phyloP scores from a whole-genome alignment of 2,888 invertebrate species.

The Hemaris fuciformis region DNA sequence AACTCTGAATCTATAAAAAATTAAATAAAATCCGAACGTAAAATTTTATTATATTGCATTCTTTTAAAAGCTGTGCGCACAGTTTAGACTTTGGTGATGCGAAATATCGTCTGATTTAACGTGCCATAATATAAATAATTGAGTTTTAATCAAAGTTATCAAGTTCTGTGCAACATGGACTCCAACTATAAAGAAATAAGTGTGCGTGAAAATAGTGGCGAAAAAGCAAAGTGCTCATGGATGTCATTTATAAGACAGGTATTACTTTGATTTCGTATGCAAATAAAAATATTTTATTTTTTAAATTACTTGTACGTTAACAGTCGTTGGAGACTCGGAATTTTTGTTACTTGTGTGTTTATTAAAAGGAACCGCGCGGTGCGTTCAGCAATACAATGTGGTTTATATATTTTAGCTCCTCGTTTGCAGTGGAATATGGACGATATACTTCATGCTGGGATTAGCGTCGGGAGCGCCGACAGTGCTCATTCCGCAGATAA shows the following conservation, averaged over 20 bases:
- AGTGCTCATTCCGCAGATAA: slow-evolving; percentile 24
- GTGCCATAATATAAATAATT: background rate
- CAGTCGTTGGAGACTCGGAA: background rate
- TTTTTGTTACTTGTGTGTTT: background rate
- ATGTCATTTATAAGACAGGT: slow-evolving; percentile 16
- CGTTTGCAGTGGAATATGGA: slow-evolving; percentile 17
- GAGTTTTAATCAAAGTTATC: background rate
- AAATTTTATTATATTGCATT: background rate
- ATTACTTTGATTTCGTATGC: slow-evolving; percentile 5
- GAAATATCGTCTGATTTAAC: background rate
- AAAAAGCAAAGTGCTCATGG: slow-evolving; percentile 15
- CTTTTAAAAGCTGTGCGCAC: background rate
- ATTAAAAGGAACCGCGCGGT: background rate
- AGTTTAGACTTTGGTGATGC: slow-evolving; percentile 1
- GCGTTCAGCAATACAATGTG: background rate
- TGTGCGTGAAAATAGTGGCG: slow-evolving; percentile 10
- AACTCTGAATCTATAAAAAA: background rate
- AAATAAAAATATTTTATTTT: background rate
- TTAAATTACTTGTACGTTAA: background rate
- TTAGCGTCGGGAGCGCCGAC: slow-evolving; percentile 18
- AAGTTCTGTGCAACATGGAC: slow-evolving; percentile 16
- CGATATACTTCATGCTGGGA: slow-evolving; percentile 16
- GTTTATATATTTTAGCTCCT: slow-evolving; percentile 17
- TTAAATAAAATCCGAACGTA: slow-evolving; percentile 9
- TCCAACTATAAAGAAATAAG: slow-evolving; percentile 17